Conservation (phyloP, 2,113 vertebrate genomes). For the Ochotona curzoniae region DNA sequence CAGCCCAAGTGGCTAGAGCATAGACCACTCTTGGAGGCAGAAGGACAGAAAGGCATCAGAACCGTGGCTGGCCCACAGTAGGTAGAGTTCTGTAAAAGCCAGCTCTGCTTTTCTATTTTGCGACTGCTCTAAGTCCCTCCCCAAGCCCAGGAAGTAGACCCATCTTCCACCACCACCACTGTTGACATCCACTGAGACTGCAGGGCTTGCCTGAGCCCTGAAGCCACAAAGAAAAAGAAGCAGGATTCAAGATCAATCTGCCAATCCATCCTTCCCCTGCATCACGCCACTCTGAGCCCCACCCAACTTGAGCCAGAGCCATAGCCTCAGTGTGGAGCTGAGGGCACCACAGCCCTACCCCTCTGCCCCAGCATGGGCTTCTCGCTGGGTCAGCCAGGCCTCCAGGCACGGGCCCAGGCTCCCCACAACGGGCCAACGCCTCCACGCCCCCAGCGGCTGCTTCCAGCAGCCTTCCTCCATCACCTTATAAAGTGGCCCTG, state of each 20-base stretch:
- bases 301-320: background rate
- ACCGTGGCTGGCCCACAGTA: background rate
- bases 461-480: background rate
- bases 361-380: background rate
- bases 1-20: background rate
- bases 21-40: background rate
- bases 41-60: background rate
- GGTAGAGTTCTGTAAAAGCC: background rate
- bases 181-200: background rate
- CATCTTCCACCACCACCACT: background rate
- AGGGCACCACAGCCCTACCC: background rate
- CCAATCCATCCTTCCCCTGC: background rate
- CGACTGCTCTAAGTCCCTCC: background rate
- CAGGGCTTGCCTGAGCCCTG: background rate
- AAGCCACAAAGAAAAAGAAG: constrained; percentile 6
- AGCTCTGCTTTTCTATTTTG: background rate
- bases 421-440: background rate
- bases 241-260: constrained; percentile 2
- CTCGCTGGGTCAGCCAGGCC: background rate
- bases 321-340: background rate
- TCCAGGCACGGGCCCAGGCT: background rate
- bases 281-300: constrained; percentile 8
- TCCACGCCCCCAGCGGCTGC: background rate
- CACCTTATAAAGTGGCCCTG: constrained; percentile 65
- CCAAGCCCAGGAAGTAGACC: background rate